These are phyloP conservation scores for Drosophila sulfurigaster DNA, from an alignment of 1,140 invertebrate species.

Conservation along the genomic window DNA sequence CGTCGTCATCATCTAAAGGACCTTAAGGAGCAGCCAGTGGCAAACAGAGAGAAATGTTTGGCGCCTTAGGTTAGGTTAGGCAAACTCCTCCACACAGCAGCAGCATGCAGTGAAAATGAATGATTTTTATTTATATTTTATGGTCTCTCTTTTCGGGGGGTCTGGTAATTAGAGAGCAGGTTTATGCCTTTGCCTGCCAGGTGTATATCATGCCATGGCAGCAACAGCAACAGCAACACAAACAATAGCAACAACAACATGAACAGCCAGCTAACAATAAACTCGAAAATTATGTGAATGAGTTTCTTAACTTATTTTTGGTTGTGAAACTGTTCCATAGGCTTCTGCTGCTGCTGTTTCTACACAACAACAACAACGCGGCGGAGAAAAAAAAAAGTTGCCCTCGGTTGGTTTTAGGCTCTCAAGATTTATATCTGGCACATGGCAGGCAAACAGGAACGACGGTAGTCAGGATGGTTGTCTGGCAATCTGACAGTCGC, in stretches of 20 bases:
- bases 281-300: conserved; percentile 82
- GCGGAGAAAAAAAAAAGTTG: conserved; percentile 29
- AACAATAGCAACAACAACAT: conserved; percentile 24
- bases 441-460: conserved; percentile 60
- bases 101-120: conserved; percentile 48
- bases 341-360: neutral
- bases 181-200: conserved; percentile 71
- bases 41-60: neutral
- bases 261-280: conserved; percentile 65
- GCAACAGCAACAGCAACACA: conserved; percentile 41
- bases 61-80: conserved; percentile 43
- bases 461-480: too few relatives aligned
- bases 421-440: conserved; percentile 79
- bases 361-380: neutral
- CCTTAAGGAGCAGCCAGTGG: conserved; percentile 20
- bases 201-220: conserved; percentile 56
- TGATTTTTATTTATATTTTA: conserved; percentile 84
- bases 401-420: conserved; percentile 31
- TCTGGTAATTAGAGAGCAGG: conserved; percentile 78
- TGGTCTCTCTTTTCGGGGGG: conserved; percentile 47
- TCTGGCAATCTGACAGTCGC: conserved; percentile 18
- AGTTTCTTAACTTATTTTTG: conserved; percentile 80
- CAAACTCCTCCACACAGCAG: neutral
- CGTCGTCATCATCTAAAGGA: conserved; percentile 27
- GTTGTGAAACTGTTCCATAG: conserved; percentile 28